Conservation (phyloP, 2,113 vertebrate genomes). For the Antennarius striatus region DNA sequence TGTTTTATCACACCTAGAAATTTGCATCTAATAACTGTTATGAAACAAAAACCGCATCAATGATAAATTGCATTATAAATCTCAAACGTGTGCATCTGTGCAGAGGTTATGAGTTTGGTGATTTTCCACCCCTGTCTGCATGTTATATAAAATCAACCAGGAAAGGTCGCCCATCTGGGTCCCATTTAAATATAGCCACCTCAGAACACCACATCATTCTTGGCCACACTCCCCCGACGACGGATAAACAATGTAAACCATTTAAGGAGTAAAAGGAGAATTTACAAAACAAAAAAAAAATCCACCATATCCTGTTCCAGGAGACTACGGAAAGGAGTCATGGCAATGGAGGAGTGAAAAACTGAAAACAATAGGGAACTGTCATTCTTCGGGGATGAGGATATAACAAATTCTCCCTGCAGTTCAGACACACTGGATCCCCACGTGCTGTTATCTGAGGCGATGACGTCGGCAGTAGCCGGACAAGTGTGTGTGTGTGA, state of each 20-base stretch:
- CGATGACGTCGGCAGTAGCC: conserved; percentile 66
- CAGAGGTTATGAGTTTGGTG: not conserved
- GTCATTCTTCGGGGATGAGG: conserved; percentile 69
- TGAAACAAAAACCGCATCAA: not conserved
- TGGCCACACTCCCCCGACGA: conserved; percentile 20
- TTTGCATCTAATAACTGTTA: not conserved
- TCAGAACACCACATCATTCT: conserved; percentile 1
- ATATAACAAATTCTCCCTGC: conserved; percentile 76
- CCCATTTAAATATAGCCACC: conserved; percentile 43
- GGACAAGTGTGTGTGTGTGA: conserved; percentile 67
- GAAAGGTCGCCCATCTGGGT: conserved; percentile 16
- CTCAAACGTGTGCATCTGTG: not conserved
- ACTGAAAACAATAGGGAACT: conserved; percentile 77
- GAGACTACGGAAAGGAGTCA: conserved; percentile 61
- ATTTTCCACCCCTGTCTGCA: conserved; percentile 3
- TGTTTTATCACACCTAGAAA: too few relatives aligned
- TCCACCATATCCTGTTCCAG: conserved; percentile 61
- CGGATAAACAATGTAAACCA: conserved; percentile 54
- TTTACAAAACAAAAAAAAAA: conserved; percentile 34
- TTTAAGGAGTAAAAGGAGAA: conserved; percentile 42
- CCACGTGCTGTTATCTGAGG: conserved; percentile 39
- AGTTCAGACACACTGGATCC: conserved; percentile 46
- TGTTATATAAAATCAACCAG: conserved; percentile 9
- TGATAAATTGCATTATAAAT: not conserved
- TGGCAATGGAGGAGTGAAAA: conserved; percentile 60